Evolutionary conservation across 2,888 invertebrate species (phyloP).

Genomic region (Rotaria magnacalcarata): DNA sequence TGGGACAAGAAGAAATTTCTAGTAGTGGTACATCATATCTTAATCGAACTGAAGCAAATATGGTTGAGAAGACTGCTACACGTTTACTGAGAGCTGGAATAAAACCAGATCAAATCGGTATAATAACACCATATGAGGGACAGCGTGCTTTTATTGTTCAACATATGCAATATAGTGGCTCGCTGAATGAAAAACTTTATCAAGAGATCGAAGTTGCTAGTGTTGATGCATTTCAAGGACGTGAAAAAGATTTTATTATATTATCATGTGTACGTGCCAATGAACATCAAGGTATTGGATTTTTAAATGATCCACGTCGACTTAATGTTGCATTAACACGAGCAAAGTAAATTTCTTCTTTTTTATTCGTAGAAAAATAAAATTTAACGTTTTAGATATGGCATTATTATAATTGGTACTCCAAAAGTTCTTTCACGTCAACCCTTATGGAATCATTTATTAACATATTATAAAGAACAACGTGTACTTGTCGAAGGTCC

Average conservation of each 20-base stretch:
- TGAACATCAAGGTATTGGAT: constrained; percentile 96
- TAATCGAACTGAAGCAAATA: constrained; percentile 93
- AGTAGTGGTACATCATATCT: constrained; percentile 98
- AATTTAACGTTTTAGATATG: constrained; percentile 64
- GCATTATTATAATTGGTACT: constrained; percentile 95
- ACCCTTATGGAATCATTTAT: constrained; percentile 92
- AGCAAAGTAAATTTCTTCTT: constrained; percentile 67
- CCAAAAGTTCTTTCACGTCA: constrained; percentile 97
- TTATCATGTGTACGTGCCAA: constrained; percentile 98
- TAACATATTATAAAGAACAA: constrained; percentile 94
- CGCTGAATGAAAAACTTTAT: constrained; percentile 88
- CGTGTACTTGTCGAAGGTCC: constrained; percentile 94
- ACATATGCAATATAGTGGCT: constrained; percentile 97
- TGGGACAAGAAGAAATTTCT: constrained; percentile 94
- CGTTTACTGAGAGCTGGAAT: constrained; percentile 87
- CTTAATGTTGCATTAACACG: constrained; percentile 94
- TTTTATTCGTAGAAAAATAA: not conserved
- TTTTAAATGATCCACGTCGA: constrained; percentile 91
- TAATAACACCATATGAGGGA: constrained; percentile 95
- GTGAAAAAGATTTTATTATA: constrained; percentile 97
- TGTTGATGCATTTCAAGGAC: constrained; percentile 97
- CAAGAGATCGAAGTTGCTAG: constrained; percentile 94
- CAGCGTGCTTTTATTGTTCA: constrained; percentile 92
- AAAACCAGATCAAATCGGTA: constrained; percentile 91
- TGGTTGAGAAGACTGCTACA: constrained; percentile 94